Base-by-base conservation (phyloP, 2,888 invertebrate genomes). In the Xestia ashworthii region DNA sequence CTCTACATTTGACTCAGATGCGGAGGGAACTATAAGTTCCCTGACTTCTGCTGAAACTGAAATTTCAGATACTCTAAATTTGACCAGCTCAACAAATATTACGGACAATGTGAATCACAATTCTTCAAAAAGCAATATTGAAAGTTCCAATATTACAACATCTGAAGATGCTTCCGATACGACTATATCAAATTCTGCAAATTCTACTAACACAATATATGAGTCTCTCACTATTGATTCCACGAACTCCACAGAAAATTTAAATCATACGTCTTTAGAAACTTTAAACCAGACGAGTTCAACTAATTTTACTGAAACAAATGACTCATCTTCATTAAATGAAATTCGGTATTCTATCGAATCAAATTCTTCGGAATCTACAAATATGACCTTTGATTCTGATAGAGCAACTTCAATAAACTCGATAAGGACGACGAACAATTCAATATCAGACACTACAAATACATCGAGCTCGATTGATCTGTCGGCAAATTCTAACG, bases 1-100 rank as follows among this genome's bases (percentile, higher is more conserved):
- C 53, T 78, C 72, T 46, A 64, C 76, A 48, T 83, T 58, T 44
- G 62, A 55, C 25, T 55, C 46, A 25, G 76, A 86, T 69, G 19
- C 50, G 11, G 32, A 22, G 16, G 81, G 16, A 58, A 74, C 74
- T 46, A 32, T 50, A 32, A 78, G 14, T 53, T 64, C 41, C 8
- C 58, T 74, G n/a, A 70, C 78, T 55, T 65, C 71, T 67, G 44
- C 74, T 11, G 67, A 65, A 11, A 66, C n/a, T 3, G 62, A 83
- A 55, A 71, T 38, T 66, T 82, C 84, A 32, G 73, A 82, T 8
- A 65, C 8, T 41, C 72, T 58, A 4, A 86, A 83, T 60, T 65
- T 62, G 5, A 81, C 70, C 41, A 78, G 55, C 48, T 70, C 65
- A n/a, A 73, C 9, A 68, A 81, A 85, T 16, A 19, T 25, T 11